Conservation (phyloP, 2,888 invertebrate genomes). For the Oxycera nigricornis region DNA sequence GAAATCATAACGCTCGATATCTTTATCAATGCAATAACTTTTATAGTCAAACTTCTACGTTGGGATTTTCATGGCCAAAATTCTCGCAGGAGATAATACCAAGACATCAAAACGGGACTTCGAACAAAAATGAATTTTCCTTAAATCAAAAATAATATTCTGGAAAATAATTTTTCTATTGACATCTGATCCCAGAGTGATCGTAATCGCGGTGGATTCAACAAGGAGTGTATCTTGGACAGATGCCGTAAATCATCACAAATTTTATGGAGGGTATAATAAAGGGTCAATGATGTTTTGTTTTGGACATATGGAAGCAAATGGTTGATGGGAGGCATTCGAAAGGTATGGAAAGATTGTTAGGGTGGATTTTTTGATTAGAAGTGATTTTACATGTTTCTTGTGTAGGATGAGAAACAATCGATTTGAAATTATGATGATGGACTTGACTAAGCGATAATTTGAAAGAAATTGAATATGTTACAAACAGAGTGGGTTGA, state of each 20-base stretch:
- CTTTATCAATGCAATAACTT: conserved; percentile 40
- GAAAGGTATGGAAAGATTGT: too few species aligned
- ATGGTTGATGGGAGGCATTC: too few species aligned
- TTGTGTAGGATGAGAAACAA: too few species aligned
- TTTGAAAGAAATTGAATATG: too few species aligned
- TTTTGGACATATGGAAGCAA: conserved; percentile 24
- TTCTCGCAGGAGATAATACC: conserved; percentile 16
- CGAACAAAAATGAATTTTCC: conserved; percentile 42
- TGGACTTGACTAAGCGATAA: too few species aligned
- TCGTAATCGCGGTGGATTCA: conserved; percentile 44
- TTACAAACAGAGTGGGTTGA: too few species aligned
- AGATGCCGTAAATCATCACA: conserved; percentile 22
- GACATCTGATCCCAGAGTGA: conserved; percentile 48
- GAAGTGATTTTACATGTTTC: too few species aligned
- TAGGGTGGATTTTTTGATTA: too few species aligned
- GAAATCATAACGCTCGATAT: conserved; percentile 14
- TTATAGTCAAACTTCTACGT: conserved; percentile 25
- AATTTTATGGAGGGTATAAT: conserved; percentile 36
- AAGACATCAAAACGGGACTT: neutral
- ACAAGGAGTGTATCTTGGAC: neutral
- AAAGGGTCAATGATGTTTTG: conserved; percentile 43
- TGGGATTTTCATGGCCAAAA: neutral
- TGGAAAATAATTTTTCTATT: conserved; percentile 48
- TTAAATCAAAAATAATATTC: conserved; percentile 49
- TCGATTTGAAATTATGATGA: too few species aligned